Base-by-base conservation (phyloP, 2,888 invertebrate species). In the Junonia oenone region DNA sequence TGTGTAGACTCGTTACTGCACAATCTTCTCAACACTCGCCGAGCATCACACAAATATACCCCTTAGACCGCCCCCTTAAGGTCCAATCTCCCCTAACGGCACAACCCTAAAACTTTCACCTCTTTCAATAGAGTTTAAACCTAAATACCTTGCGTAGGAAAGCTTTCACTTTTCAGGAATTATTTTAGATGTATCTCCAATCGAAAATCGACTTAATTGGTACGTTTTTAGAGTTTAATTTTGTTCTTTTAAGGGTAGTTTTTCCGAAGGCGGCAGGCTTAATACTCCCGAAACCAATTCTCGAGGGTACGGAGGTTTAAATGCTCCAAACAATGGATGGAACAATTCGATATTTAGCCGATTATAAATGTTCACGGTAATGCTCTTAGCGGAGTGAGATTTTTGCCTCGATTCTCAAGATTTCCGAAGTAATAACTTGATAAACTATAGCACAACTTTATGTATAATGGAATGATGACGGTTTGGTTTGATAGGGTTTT, bases 101-200 rank as follows among this genome's bases (percentile, higher is more conserved):
- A 54, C 64, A 63, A 65, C 68, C 78, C 79, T 79, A 69, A 81
- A 87, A 90, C 87, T 89, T 90, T 89, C 89, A 89, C 88, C 88
- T 88, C 89, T 88, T 88, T 86, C 89, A 83, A 88, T 88, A 83
- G 83, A 89, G 82, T 89, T 88, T 86, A 87, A 86, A 90, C 87
- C 87, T 86, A 88, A 87, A 87, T 88, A 87, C 86, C 83, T 88
- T 82, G 80, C 83, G 85, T 83, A 83, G 81, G 81, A 85, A 82
- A 81, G 87, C 89, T 89, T 89, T 90, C 89, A 87, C 89, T 90
- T 90, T 90, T 90, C 89, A 87, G 88, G 81, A 85, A 87, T 87
- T 83, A 84, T 84, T 85, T 77, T 72, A 68, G 72, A 58, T 46
- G 38, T 9, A 17, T 9, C 29, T 22, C 14, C 68, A 56, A 63